phyloP scores from a whole-genome alignment of 2,113 vertebrate species.

The Cryptotis parvus region DNA sequence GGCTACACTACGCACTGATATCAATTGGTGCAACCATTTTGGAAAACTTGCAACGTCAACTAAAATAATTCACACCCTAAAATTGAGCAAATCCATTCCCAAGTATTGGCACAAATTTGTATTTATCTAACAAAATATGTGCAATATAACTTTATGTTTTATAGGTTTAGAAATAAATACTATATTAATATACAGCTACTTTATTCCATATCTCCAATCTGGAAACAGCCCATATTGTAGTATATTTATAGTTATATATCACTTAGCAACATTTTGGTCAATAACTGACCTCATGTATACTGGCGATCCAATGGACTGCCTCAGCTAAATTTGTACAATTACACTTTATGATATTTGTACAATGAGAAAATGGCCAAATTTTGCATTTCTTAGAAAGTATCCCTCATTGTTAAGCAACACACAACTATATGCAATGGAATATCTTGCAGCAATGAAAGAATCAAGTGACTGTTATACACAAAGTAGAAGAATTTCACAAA shows the following conservation, averaged over 20 bases:
- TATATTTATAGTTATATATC: background rate
- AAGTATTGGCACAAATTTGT: background rate
- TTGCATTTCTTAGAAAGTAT: background rate
- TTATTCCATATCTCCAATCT: background rate
- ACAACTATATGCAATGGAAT: background rate
- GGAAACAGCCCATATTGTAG: background rate
- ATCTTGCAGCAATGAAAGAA: conserved; percentile 1
- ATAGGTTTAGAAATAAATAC: conserved; percentile 36
- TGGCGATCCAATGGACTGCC: background rate
- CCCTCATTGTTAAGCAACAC: background rate
- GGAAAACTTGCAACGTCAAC: background rate
- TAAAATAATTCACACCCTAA: background rate
- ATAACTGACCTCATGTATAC: background rate
- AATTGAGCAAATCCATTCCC: background rate
- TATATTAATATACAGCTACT: background rate
- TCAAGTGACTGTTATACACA: background rate
- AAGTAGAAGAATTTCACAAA: background rate
- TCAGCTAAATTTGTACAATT: background rate
- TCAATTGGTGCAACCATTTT: background rate
- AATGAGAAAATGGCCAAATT: background rate
- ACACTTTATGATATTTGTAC: background rate
- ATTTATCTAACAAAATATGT: background rate
- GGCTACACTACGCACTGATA: too few relatives aligned
- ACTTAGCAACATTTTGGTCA: background rate
- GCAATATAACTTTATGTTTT: background rate